These are phyloP conservation scores for Cyclargus thomasi DNA, from an alignment of 1,140 invertebrate species.

Conservation along the genomic window DNA sequence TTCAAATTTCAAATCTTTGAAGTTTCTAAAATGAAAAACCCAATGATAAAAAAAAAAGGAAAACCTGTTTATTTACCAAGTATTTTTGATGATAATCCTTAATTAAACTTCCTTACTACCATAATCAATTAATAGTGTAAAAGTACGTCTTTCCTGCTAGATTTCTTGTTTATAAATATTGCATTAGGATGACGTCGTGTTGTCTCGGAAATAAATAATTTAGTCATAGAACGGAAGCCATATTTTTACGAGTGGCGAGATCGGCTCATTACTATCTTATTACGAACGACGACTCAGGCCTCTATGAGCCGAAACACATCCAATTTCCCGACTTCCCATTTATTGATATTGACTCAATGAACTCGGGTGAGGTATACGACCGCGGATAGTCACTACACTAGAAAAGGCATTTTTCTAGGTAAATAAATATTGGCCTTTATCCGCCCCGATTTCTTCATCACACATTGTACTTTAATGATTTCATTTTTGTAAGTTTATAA, in stretches of 20 bases:
- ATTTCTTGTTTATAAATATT: not conserved
- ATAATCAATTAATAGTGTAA: too few relatives aligned
- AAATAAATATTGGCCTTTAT: too few relatives aligned
- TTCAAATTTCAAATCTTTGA: too few relatives aligned
- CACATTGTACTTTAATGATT: too few relatives aligned
- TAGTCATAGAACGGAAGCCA: conserved; percentile 60
- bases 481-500: too few relatives aligned
- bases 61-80: too few relatives aligned
- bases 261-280: conserved; percentile 71
- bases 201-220: conserved; percentile 52
- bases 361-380: conserved; percentile 39
- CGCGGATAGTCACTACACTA: not conserved
- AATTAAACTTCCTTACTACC: too few relatives aligned
- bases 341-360: conserved; percentile 73
- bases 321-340: conserved; percentile 72
- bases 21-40: too few relatives aligned
- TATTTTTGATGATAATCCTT: too few relatives aligned
- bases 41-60: too few relatives aligned
- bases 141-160: not conserved
- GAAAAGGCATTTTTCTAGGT: conserved; percentile 17
- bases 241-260: conserved; percentile 69
- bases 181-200: not conserved
- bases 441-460: too few relatives aligned
- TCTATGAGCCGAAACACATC: conserved; percentile 68
- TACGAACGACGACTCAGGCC: conserved; percentile 53